Conservation (phyloP, 2,113 vertebrate genomes). For the Neomonachus schauinslandi region DNA sequence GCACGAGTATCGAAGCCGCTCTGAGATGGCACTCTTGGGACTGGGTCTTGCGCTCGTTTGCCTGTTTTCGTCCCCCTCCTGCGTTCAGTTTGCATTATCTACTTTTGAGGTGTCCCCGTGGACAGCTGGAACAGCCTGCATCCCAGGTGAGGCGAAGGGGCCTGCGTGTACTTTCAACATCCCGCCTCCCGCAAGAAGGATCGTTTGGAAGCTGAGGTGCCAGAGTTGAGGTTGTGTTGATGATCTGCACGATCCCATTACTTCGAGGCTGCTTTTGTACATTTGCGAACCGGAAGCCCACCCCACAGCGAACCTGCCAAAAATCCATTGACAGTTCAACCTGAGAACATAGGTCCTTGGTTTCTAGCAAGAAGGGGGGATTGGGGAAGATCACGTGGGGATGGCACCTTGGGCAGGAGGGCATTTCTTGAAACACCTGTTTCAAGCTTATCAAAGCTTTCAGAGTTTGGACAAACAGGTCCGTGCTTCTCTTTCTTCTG, state of each 20-base stretch:
- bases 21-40: background rate
- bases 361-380: background rate
- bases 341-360: background rate
- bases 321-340: background rate
- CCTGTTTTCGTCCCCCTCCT: background rate
- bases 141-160: background rate
- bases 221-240: background rate
- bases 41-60: accelerated
- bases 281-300: background rate
- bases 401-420: background rate
- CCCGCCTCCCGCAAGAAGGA: background rate
- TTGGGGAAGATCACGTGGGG: background rate
- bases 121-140: background rate
- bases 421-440: background rate
- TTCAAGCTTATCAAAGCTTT: background rate
- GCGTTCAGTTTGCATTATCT: background rate
- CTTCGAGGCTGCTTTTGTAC: background rate
- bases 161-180: background rate
- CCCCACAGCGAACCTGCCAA: background rate
- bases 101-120: accelerated
- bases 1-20: accelerated
- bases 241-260: accelerated
- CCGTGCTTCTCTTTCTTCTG: background rate
- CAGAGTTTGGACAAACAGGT: background rate
- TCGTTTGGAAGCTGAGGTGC: background rate